Evolutionary conservation across 2,113 vertebrate genomes (phyloP).

Genomic region (Gambusia holbrooki): DNA sequence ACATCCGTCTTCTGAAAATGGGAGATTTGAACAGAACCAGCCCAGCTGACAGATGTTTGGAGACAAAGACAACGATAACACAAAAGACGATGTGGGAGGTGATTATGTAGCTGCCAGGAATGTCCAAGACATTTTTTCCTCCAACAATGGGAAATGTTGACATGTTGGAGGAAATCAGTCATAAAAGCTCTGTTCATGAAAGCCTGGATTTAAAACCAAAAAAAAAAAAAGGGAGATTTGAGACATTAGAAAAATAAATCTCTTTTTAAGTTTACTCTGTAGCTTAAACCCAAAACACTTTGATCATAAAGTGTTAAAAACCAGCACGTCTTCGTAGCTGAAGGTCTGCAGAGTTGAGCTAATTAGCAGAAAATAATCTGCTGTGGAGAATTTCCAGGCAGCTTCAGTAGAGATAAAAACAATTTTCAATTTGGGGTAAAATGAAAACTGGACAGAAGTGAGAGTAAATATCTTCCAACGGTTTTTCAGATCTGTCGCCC

Average conservation of each 20-base stretch:
- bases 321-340: too few relatives aligned
- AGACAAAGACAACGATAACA: not conserved
- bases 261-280: conserved; percentile 3
- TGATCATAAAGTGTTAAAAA: too few relatives aligned
- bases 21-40: not conserved
- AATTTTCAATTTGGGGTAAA: too few relatives aligned
- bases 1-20: not conserved
- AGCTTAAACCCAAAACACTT: too few relatives aligned
- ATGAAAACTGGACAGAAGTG: too few relatives aligned
- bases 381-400: too few relatives aligned
- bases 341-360: too few relatives aligned
- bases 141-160: not conserved
- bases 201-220: not conserved
- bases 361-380: too few relatives aligned
- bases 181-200: not conserved
- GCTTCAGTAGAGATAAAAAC: too few relatives aligned
- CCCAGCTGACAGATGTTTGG: not conserved
- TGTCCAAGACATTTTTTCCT: not conserved
- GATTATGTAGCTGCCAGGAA: not conserved
- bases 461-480: too few relatives aligned
- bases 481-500: too few relatives aligned
- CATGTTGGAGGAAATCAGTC: not conserved
- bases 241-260: not conserved
- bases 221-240: too few relatives aligned
- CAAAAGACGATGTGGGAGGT: not conserved